These are phyloP conservation scores for Myiagra hebetior DNA, from an alignment of 2,113 vertebrate species.

Conservation along the genomic window DNA sequence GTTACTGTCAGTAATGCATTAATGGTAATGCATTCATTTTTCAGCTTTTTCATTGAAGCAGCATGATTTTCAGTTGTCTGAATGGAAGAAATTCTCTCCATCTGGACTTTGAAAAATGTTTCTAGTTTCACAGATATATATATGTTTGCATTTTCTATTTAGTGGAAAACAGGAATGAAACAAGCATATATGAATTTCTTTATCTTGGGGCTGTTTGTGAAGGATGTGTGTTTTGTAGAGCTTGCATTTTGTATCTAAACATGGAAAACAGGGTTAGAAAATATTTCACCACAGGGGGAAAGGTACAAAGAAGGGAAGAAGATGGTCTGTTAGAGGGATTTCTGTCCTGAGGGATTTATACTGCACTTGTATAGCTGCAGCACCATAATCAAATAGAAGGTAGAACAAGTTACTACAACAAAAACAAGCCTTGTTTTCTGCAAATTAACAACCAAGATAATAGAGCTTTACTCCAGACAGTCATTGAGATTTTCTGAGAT, in stretches of 20 bases:
- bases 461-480: background rate
- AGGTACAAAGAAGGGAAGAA: background rate
- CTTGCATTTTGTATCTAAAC: background rate
- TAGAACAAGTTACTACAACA: background rate
- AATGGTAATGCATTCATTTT: background rate
- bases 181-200: background rate
- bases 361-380: background rate
- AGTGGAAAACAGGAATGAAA: background rate
- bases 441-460: background rate
- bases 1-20: background rate
- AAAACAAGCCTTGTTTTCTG: background rate
- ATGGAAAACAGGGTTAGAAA: background rate
- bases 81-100: background rate
- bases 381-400: background rate
- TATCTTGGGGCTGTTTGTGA: background rate
- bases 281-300: background rate
- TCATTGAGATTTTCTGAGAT: background rate
- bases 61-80: background rate
- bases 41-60: background rate
- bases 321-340: background rate
- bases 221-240: background rate
- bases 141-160: background rate
- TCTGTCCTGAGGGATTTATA: background rate
- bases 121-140: background rate
- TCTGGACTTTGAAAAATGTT: background rate